Conservation (phyloP, 1,140 invertebrate species). For the Sinella curviseta region DNA sequence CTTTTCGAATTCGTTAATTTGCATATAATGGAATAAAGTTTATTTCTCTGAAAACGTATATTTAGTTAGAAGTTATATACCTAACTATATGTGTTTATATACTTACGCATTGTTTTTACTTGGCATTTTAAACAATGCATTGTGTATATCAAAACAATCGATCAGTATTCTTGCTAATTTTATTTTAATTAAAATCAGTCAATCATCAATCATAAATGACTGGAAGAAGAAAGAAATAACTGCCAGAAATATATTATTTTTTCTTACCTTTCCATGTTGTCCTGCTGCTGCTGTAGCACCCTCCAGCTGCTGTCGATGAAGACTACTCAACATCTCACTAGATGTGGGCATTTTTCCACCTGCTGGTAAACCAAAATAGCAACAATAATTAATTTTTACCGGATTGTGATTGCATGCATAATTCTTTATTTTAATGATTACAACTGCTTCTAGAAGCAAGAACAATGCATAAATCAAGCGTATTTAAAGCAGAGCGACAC, state of each 20-base stretch:
- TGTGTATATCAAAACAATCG: too few relatives aligned
- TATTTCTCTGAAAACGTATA: not conserved
- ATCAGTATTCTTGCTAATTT: not conserved
- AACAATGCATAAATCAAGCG: too few relatives aligned
- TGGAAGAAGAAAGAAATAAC: not conserved
- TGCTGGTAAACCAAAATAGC: slow-evolving; percentile 6
- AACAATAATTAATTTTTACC: not conserved
- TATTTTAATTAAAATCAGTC: slow-evolving; percentile 11
- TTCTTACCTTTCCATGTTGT: slow-evolving; percentile 12
- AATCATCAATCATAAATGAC: slow-evolving; percentile 2
- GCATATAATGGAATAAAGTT: not conserved
- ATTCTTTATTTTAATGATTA: too few relatives aligned
- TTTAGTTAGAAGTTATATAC: not conserved
- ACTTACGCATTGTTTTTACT: too few relatives aligned
- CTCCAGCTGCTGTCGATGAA: slow-evolving; percentile 17
- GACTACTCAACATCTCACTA: not conserved
- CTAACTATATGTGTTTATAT: too few relatives aligned
- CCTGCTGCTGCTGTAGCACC: not conserved
- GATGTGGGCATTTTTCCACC: not conserved
- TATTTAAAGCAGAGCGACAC: too few relatives aligned
- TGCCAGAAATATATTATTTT: not conserved
- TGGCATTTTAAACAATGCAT: too few relatives aligned
- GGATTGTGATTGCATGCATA: not conserved
- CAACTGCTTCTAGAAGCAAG: too few relatives aligned
- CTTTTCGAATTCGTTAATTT: not conserved